Percentiles rank a stretch among this genome's conserved stretches.
phyloP scores from a whole-genome alignment of 2,888 invertebrate species.

The Epistrophe grossulariae region DNA sequence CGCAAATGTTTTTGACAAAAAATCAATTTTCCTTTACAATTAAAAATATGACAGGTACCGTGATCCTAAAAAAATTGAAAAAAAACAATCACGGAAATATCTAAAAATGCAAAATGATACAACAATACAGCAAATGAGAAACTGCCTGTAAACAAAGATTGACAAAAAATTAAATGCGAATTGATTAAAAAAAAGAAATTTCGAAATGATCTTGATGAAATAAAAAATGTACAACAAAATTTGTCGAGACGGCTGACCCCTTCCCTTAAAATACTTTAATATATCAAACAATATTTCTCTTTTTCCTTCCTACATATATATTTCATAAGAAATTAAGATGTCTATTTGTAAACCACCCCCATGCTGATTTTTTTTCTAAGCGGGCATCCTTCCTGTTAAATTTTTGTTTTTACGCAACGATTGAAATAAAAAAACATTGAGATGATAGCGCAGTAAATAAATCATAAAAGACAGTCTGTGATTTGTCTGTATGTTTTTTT shows the following conservation, averaged over 20 bases:
- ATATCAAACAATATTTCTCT: background rate
- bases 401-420: conserved; percentile 26
- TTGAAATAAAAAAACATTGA: conserved; percentile 19
- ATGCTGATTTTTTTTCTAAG: background rate
- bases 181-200: background rate
- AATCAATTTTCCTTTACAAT: no score
- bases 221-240: background rate
- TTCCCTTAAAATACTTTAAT: background rate
- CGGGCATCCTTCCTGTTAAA: background rate
- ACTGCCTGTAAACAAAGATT: no score
- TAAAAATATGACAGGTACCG: no score
- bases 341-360: conserved; percentile 4
- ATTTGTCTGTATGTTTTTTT: conserved; percentile 30
- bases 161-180: no score
- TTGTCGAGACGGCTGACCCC: background rate
- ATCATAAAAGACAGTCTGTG: conserved; percentile 38
- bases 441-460: conserved; percentile 42
- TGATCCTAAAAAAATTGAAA: no score
- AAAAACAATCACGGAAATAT: no score
- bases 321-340: conserved; percentile 7
- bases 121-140: no score
- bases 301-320: background rate
- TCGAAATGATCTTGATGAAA: background rate
- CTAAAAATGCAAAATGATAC: no score
- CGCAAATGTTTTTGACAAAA: no score